Base-by-base conservation (phyloP, 2,797 vertebrate species). In the Scleropages formosus region DNA sequence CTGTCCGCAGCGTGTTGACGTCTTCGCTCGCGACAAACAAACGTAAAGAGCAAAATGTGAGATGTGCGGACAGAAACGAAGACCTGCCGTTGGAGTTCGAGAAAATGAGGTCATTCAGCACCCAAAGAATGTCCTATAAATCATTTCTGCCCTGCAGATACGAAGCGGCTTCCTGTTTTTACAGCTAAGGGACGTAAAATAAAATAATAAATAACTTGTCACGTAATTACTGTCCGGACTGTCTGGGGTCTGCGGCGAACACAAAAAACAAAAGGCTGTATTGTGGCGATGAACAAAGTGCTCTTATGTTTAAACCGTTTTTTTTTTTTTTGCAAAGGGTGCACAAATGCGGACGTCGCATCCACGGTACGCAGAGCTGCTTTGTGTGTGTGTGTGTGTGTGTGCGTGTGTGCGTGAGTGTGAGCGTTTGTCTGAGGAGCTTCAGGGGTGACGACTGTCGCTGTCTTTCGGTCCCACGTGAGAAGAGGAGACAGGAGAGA, bases 121-220 rank as follows among this genome's bases (percentile, higher is more conserved):
- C 63, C 26, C 31, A 46, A 67, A 59, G 63, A 66, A 65, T 58
- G 4, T 2, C 20, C 22, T 73, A 68, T 58, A 62, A 69, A 70
- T 70, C 39, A 70, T 44, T n/a, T 27, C 31, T 39, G 16, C 44
- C 53, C 56, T n/a, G 15, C 46, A 69, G 66, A 76, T 60, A 76
- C 58, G 69, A 39, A 75, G 74, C 60, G 39, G 53, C 60, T 76
- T 76, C 44, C 67, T 62, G 66, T 60, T 69, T 60, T 61, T 62
- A 62, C n/a, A 62, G 67, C 67, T 62, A 76, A 44, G 59, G 75
- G 58, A 62, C 12, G 12, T 61, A 11, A 24, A 71, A 71, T 24
- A 59, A 64, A 66, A 59, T 72, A 58, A 72, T 60, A 75, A 75
- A 67, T 27, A 44, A 53, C 74, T 60, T 69, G 65, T 69, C 27